These are phyloP conservation scores for Oncorhynchus tshawytscha DNA, from an alignment of 2,113 vertebrate genomes.

Conservation along the genomic window DNA sequence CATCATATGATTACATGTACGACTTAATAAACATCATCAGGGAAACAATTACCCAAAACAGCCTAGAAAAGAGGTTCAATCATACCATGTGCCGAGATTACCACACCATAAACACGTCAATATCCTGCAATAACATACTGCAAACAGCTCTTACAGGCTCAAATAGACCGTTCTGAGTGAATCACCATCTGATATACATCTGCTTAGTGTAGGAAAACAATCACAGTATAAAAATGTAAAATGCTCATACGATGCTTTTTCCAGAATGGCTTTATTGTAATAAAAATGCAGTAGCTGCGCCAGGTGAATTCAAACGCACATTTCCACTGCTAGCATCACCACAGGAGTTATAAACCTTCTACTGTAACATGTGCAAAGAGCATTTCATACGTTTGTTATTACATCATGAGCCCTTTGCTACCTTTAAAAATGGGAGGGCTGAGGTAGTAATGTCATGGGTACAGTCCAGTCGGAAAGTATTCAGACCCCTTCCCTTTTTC, in stretches of 20 bases:
- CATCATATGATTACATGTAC: slow-evolving; percentile 12
- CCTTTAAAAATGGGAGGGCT: neutral
- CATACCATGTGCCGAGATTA: slow-evolving; percentile 6
- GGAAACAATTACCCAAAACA: slow-evolving; percentile 24
- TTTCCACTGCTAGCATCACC: slow-evolving; percentile 3
- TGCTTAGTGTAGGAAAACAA: slow-evolving; percentile 38
- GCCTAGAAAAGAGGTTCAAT: slow-evolving; percentile 21
- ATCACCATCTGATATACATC: slow-evolving; percentile 22
- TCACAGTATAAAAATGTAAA: slow-evolving; percentile 21
- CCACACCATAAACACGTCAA: slow-evolving; percentile 38
- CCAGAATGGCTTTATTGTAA: slow-evolving; percentile 32
- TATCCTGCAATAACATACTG: slow-evolving; percentile 24
- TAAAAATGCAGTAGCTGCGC: slow-evolving; percentile 20
- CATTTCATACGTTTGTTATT: neutral
- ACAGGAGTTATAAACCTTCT: slow-evolving; percentile 16
- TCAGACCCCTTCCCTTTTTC: too few relatives aligned
- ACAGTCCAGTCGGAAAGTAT: too few relatives aligned
- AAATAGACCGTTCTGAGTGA: slow-evolving; percentile 12
- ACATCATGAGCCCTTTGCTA: slow-evolving; percentile 1
- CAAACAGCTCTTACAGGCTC: slow-evolving; percentile 27
- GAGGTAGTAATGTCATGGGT: neutral
- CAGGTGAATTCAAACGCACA: slow-evolving; percentile 34
- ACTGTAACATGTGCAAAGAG: neutral
- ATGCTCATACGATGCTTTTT: slow-evolving; percentile 2
- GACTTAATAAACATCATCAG: slow-evolving; percentile 25